Evolutionary conservation across 2,797 vertebrate genomes (phyloP).

Genomic region (Atherinosoma microstoma): DNA sequence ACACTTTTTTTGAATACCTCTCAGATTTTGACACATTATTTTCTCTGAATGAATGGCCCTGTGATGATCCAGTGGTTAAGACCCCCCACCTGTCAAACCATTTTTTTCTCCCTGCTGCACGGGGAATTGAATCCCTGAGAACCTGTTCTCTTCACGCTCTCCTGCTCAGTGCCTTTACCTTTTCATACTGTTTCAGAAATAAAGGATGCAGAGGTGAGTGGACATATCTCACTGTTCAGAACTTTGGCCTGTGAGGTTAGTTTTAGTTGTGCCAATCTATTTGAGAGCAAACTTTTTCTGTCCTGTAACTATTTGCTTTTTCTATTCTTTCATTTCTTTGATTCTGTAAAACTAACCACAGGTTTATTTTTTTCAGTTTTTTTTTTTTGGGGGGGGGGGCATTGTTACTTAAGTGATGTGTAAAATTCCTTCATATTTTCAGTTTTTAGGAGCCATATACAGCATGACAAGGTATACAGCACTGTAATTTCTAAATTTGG

Average conservation of each 20-base stretch:
- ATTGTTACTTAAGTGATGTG: background rate
- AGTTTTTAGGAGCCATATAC: too few relatives aligned
- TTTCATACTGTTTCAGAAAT: constrained; percentile 24
- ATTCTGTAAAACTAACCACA: too few relatives aligned
- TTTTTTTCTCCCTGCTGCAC: constrained; percentile 33
- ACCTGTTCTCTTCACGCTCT: constrained; percentile 13
- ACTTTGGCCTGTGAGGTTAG: background rate
- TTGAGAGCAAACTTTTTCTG: background rate
- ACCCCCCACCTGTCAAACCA: constrained; percentile 31
- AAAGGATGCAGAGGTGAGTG: constrained; percentile 6
- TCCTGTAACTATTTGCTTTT: background rate
- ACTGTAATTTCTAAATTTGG: background rate
- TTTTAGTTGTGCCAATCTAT: background rate
- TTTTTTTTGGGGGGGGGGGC: too few relatives aligned
- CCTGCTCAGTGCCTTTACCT: constrained; percentile 15
- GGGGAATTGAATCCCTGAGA: constrained; percentile 44
- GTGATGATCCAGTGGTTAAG: constrained; percentile 38
- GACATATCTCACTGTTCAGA: background rate
- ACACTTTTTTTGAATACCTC: constrained; percentile 22
- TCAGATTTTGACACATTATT: constrained; percentile 38
- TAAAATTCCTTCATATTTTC: background rate
- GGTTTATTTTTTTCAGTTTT: too few relatives aligned
- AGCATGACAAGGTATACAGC: too few relatives aligned
- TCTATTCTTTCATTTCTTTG: background rate
- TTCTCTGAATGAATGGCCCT: constrained; percentile 17